These are phyloP conservation scores for Meriones unguiculatus DNA, from an alignment of 2,113 vertebrate species.

Conservation along the genomic window DNA sequence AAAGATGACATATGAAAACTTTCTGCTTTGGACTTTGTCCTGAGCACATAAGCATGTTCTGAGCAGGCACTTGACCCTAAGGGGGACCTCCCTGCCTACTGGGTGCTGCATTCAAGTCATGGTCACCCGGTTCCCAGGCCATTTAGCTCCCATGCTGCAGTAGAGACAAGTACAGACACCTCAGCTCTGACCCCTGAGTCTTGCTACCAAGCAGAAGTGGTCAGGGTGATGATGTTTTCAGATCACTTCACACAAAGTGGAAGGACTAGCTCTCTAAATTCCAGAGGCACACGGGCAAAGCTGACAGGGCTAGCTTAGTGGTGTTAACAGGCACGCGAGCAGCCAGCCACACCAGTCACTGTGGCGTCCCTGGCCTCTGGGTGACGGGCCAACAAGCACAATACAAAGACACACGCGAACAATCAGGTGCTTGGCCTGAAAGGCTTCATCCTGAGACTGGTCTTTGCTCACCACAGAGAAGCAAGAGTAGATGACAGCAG, in stretches of 20 bases:
- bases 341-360: not conserved
- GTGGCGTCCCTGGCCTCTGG: not conserved
- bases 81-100: not conserved
- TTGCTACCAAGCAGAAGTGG: not conserved
- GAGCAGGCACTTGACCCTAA: not conserved
- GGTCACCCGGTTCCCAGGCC: not conserved
- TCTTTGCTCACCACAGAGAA: constrained; percentile 24
- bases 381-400: not conserved
- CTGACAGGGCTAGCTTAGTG: not conserved
- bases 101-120: not conserved
- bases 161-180: not conserved
- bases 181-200: not conserved
- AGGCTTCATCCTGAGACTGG: not conserved
- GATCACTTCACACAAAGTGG: not conserved
- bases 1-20: not conserved
- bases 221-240: not conserved
- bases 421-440: not conserved
- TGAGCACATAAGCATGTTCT: not conserved
- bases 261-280: not conserved
- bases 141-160: not conserved
- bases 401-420: not conserved
- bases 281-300: not conserved
- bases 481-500: not conserved
- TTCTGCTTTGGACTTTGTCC: not conserved
- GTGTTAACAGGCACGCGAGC: not conserved